Percentiles rank a stretch among this genome's conserved stretches.
These are phyloP conservation scores for Drosophila austrosaltans DNA, from an alignment of 2,888 invertebrate species.

Conservation along the genomic window DNA sequence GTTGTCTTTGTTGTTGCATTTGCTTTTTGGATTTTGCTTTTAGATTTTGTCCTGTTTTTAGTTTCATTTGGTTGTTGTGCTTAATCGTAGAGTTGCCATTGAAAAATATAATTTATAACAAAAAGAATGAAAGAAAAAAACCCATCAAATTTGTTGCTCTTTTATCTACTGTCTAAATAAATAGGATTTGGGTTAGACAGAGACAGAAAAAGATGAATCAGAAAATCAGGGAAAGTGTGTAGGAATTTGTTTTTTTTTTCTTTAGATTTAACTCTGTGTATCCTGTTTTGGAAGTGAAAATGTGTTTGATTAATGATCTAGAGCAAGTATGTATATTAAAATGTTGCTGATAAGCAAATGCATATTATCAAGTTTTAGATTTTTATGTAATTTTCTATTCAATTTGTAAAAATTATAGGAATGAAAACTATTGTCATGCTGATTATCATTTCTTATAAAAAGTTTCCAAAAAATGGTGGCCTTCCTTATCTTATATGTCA, in stretches of 20 bases:
- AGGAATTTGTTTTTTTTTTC: background rate
- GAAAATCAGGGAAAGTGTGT: slow-evolving; percentile 13
- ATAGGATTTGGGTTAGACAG: slow-evolving; percentile 53
- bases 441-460: too few relatives aligned
- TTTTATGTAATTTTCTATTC: too few relatives aligned
- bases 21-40: slow-evolving; percentile 65
- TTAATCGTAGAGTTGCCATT: slow-evolving; percentile 68
- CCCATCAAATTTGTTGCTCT: slow-evolving; percentile 25
- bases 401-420: too few relatives aligned
- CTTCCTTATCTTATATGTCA: too few relatives aligned
- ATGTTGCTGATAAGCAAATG: too few relatives aligned
- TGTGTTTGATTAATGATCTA: too few relatives aligned
- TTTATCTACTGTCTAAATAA: slow-evolving; percentile 33
- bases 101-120: slow-evolving; percentile 60
- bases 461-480: too few relatives aligned
- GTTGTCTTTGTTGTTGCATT: slow-evolving; percentile 58
- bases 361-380: too few relatives aligned
- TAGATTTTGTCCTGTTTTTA: slow-evolving; percentile 46
- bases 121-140: slow-evolving; percentile 8
- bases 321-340: too few relatives aligned
- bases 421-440: too few relatives aligned
- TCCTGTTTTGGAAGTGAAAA: too few relatives aligned
- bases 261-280: too few relatives aligned
- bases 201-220: slow-evolving; percentile 21
- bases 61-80: slow-evolving; percentile 25